Evolutionary conservation across 2,113 vertebrate species (phyloP).

Genomic region (Brachirus orientalis): DNA sequence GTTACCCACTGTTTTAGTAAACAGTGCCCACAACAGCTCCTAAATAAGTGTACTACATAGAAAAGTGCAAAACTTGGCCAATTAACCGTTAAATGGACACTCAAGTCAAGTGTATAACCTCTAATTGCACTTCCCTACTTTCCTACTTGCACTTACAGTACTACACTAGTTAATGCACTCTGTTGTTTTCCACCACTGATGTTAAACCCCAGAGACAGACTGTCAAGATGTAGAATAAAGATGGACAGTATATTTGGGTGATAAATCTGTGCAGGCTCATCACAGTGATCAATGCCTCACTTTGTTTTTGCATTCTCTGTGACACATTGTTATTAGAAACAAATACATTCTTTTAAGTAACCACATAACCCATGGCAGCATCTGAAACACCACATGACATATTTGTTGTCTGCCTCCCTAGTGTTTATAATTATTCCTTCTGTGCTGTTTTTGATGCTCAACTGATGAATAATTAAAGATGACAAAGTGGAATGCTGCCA

Average conservation of each 20-base stretch:
- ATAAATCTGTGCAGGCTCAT: background rate
- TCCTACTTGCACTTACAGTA: background rate
- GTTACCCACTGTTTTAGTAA: background rate
- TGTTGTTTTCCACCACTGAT: background rate
- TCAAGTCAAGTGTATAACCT: background rate
- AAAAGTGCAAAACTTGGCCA: background rate
- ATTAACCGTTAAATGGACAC: background rate
- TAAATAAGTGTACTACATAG: background rate
- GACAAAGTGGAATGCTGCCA: conserved; percentile 50
- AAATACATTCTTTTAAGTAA: background rate
- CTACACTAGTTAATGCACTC: background rate
- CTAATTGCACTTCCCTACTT: background rate
- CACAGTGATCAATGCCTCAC: background rate
- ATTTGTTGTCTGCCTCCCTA: conserved; percentile 6
- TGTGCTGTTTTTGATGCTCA: conserved; percentile 31
- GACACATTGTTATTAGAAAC: background rate
- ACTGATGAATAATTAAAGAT: conserved; percentile 58
- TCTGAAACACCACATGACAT: background rate
- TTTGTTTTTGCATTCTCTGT: background rate
- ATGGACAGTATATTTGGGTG: background rate
- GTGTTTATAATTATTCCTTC: conserved; percentile 3
- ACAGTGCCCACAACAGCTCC: background rate
- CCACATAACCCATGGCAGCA: background rate
- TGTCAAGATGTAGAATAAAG: background rate
- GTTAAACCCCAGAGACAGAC: background rate